Percentiles rank a stretch among this genome's conserved stretches.
These are phyloP conservation scores for Aurelia aurita complex sp. Pacific DNA, from an alignment of 30 jellyfish, hydroid and myxozoan genomes.

Conservation along the genomic window DNA sequence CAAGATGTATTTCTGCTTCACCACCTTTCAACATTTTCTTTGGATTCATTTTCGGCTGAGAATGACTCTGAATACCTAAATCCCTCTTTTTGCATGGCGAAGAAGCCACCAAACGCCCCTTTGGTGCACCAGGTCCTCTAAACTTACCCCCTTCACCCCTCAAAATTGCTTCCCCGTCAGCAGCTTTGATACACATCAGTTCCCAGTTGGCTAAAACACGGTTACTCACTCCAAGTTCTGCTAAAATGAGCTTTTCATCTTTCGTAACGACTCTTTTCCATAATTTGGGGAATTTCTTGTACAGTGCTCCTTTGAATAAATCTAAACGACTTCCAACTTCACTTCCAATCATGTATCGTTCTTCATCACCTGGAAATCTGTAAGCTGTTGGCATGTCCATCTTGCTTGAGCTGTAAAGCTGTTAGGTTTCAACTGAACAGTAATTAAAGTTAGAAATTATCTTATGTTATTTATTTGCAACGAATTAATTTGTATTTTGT, in stretches of 20 bases:
- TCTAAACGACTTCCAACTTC: slow-evolving; percentile 85
- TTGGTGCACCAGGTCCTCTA: slow-evolving; percentile 45
- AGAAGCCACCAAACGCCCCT: slow-evolving; percentile 14
- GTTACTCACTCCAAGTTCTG: slow-evolving; percentile 70
- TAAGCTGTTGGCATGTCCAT: slow-evolving; percentile 82
- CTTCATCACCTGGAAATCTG: slow-evolving; percentile 76
- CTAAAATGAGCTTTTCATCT: slow-evolving; percentile 69
- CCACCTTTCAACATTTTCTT: slow-evolving; percentile 26
- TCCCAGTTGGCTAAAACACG: slow-evolving; percentile 84
- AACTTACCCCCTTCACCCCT: slow-evolving; percentile 75
- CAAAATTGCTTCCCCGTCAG: slow-evolving; percentile 78
- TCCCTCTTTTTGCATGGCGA: background rate
- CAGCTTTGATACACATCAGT: slow-evolving; percentile 85
- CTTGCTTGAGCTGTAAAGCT: no score
- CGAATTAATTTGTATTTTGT: no score
- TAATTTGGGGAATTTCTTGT: slow-evolving; percentile 81
- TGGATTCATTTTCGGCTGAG: slow-evolving; percentile 10
- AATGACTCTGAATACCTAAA: background rate
- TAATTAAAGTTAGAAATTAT: no score
- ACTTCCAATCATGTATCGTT: slow-evolving; percentile 86
- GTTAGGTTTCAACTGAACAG: no score
- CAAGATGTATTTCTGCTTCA: slow-evolving; percentile 40
- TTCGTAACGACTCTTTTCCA: slow-evolving; percentile 77
- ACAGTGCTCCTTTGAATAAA: slow-evolving; percentile 84
- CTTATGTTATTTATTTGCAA: no score